phyloP scores from a whole-genome alignment of 2,113 vertebrate genomes.

The Phaetusa simplex region DNA sequence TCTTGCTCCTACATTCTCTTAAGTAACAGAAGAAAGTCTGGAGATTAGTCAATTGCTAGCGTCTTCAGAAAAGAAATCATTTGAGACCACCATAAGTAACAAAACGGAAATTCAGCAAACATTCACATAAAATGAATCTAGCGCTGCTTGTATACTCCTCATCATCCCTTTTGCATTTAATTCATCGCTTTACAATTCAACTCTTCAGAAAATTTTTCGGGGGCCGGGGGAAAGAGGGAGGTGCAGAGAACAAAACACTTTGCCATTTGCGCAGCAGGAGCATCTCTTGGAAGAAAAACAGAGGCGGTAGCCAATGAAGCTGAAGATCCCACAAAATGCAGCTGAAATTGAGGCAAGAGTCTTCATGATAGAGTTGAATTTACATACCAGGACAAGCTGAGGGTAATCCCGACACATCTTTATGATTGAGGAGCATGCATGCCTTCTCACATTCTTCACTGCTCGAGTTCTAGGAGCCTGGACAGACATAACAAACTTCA shows the following conservation, averaged over 20 bases:
- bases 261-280: not conserved
- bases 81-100: not conserved
- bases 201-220: not conserved
- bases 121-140: not conserved
- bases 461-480: conserved; percentile 89
- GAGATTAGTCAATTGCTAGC: not conserved
- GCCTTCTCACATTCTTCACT: conserved; percentile 93
- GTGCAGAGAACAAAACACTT: not conserved
- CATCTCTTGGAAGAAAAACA: not conserved
- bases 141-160: not conserved
- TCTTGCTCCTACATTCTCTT: not conserved
- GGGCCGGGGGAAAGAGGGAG: not conserved
- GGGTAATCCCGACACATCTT: conserved; percentile 95
- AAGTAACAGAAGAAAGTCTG: not conserved
- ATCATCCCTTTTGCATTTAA: not conserved
- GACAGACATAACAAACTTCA: conserved; percentile 46
- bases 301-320: not conserved
- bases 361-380: not conserved
- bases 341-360: not conserved
- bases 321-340: not conserved
- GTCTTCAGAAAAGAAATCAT: not conserved
- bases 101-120: not conserved
- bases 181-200: not conserved
- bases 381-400: conserved; percentile 86
- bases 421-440: conserved; percentile 93